Evolutionary conservation across 2,888 invertebrate species (phyloP), one percentile per base, ranked within the genome.

Genomic region (Neuroscelio doddi): DNA sequence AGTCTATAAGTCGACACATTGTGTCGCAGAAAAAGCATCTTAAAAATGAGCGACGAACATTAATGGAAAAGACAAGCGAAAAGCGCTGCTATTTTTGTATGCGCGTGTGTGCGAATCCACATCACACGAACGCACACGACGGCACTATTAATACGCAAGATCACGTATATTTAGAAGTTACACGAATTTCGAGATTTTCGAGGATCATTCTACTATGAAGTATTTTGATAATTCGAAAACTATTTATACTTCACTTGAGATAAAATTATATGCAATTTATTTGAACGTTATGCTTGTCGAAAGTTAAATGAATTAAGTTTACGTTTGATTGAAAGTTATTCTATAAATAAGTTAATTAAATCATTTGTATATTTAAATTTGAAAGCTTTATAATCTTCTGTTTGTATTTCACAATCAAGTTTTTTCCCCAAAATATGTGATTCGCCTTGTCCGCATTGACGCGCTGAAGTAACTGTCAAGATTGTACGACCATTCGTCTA

Each of bases 61-160:
- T 39, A 39, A 39, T 39, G 39, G 39, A 27, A 38, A 36, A 30
- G 15, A 16, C 27, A 42, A n/a, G 26, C 27, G 26, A 10, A 42
- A 53, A 29, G 3, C 12, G 45, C 29, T 17, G 36, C 21, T 34
- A 38, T 53, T 53, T 53, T 32, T n/a, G n/a, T n/a, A 21, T 10
- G 9, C 26, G 42, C 32, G 14, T 44, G 30, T 24, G 36, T 12
- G 30, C 29, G 45, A 58, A 58, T 58, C 38, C 15, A 16, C 29
- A 10, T 30, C 45, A 42, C 42, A 29, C 44, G 21, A 10, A 17
- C 12, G 27, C 12, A 27, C 45, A 17, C 26, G 47, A 44, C 38
- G 50, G 26, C 50, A 58, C 71, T 72, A 70, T 64, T 69, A 68
- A 72, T 71, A 71, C 64, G 38, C 64, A 41, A 66, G 66, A 67